Conservation (phyloP, 2,113 vertebrate species). For the Morone saxatilis region DNA sequence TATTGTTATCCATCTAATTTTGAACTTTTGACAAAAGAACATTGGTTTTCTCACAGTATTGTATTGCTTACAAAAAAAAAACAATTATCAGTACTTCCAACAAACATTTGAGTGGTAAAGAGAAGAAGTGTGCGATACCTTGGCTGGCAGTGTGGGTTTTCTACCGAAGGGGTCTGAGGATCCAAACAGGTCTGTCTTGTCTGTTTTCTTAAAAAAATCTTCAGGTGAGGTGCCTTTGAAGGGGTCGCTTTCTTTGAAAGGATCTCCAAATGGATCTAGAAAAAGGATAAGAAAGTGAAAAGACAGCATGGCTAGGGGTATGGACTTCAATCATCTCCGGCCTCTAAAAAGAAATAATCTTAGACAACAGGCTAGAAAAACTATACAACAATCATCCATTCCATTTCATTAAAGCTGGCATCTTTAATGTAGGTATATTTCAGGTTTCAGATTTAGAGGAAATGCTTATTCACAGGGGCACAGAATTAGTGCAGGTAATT, state of each 20-base stretch:
- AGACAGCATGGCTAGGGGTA: not conserved
- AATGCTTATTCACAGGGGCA: slow-evolving; percentile 3
- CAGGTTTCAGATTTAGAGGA: not conserved
- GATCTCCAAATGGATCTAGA: slow-evolving; percentile 96
- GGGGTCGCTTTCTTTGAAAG: slow-evolving; percentile 93
- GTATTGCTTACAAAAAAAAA: not conserved
- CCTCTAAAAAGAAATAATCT: not conserved
- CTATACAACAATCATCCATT: slow-evolving; percentile 4
- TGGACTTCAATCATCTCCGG: not conserved
- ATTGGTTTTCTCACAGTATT: not conserved
- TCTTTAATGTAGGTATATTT: not conserved
- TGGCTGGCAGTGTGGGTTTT: slow-evolving; percentile 83
- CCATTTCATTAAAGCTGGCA: slow-evolving; percentile 12
- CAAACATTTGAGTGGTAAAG: not conserved
- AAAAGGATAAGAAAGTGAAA: slow-evolving; percentile 7
- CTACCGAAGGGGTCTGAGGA: slow-evolving; percentile 89
- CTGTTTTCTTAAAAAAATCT: slow-evolving; percentile 90
- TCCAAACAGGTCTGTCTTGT: slow-evolving; percentile 88
- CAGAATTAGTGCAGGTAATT: not conserved
- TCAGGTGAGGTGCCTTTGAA: slow-evolving; percentile 87
- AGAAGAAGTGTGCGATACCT: slow-evolving; percentile 81
- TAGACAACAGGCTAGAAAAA: not conserved
- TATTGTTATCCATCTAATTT: not conserved
- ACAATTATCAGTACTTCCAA: not conserved
- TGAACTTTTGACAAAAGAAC: not conserved